A percentile compares a stretch with the other conserved stretches of the same genome.
phyloP scores from a whole-genome alignment of 2,888 invertebrate species.

The Noctua janthina region DNA sequence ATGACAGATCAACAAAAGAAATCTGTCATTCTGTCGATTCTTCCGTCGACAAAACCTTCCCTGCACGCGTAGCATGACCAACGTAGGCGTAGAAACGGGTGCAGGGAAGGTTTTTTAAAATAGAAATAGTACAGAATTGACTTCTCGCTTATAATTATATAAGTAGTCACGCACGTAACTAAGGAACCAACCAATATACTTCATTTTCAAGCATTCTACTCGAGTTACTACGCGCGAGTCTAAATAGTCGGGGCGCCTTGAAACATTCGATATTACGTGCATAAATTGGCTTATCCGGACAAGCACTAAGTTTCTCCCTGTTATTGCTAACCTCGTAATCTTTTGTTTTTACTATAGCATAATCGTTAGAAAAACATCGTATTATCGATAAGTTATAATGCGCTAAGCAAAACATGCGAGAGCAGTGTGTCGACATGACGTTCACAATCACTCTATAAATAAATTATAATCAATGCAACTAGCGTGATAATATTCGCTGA shows the following conservation, averaged over 20 bases:
- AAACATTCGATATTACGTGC: no score
- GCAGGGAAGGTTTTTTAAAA: not conserved
- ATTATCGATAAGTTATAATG: slow-evolving; percentile 29
- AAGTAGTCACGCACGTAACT: not conserved
- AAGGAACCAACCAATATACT: not conserved
- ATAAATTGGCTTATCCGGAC: not conserved
- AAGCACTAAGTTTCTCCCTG: not conserved
- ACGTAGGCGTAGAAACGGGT: no score
- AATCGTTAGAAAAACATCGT: slow-evolving; percentile 5
- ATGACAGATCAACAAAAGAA: no score
- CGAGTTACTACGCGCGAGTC: not conserved
- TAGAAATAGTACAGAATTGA: not conserved
- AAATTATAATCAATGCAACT: slow-evolving; percentile 20
- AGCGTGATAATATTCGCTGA: slow-evolving; percentile 1
- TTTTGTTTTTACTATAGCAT: slow-evolving; percentile 22
- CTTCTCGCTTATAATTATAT: not conserved
- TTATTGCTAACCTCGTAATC: slow-evolving; percentile 12
- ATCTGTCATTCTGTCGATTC: no score
- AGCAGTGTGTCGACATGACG: slow-evolving; percentile 14
- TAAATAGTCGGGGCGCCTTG: not conserved
- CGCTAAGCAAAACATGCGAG: slow-evolving; percentile 23
- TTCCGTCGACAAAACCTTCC: no score
- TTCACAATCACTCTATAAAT: slow-evolving; percentile 25
- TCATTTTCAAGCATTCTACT: not conserved
- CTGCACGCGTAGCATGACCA: no score